Evolutionary conservation across 2,888 invertebrate genomes (phyloP), one percentile per base, ranked within the genome.

Genomic region (Labia minor): DNA sequence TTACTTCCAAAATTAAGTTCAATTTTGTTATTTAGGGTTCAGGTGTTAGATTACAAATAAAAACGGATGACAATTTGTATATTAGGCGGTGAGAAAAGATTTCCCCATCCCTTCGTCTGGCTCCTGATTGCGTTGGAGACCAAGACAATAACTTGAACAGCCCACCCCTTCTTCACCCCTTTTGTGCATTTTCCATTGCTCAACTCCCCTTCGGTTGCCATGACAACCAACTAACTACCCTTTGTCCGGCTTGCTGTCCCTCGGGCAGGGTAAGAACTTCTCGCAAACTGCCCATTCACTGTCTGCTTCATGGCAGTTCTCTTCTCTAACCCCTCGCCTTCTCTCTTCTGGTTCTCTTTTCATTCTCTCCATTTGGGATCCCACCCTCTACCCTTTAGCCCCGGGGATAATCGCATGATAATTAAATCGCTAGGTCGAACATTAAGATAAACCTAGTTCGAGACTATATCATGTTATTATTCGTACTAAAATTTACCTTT

Each of bases 391-490:
- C 64, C 37, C 64, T 64, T n/a, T 21, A 19, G 62, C 21, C 49
- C 20, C 18, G 49, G 67, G 65, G 66, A 68, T 69, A 68, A 69
- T 69, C 66, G 66, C 68, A 69, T 65, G 69, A 69, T 69, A 69
- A 69, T 69, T 69, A 69, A 69, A 69, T 69, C 69, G 69, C 67
- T 62, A 66, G 65, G 68, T 63, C 66, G 67, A 64, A 68, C 69
- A 68, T 69, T 69, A 69, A 69, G 69, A 69, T 69, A 69, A 68
- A 66, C 66, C 61, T 37, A 61, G 20, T 49, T 64, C 49, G 64
- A 66, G 37, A 63, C 64, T 64, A 33, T 64, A 64, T 33, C 20
- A 65, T 19, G 20, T 61, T 61, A 63, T 63, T 66, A 63, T 66
- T 63, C 66, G 61, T 66, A 62, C 26, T 62, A 66, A 66, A 63